Conservation (phyloP, 2,888 invertebrate genomes). For the Nemotelus pantherinus region DNA sequence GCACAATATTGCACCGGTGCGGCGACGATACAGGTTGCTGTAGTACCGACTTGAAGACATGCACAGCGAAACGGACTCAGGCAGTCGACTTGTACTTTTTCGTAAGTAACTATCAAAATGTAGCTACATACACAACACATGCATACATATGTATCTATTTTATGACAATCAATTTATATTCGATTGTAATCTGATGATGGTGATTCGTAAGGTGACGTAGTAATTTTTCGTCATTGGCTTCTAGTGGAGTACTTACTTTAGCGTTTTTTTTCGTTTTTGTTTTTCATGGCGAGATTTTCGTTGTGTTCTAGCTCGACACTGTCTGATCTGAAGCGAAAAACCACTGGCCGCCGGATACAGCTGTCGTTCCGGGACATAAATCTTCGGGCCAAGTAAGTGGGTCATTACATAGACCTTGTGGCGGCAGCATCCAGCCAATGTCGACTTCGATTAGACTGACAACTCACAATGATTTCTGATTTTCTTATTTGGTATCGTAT, state of each 20-base stretch:
- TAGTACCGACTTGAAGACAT: conserved; percentile 74
- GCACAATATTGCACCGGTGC: conserved; percentile 87
- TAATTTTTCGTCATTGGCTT: conserved; percentile 13
- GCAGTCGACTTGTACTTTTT: conserved; percentile 80
- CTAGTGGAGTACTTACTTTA: not conserved
- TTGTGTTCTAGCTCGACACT: not conserved
- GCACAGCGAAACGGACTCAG: conserved; percentile 79
- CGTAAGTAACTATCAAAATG: conserved; percentile 71
- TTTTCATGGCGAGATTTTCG: not conserved
- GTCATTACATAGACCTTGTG: conserved; percentile 30
- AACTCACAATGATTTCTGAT: too few species aligned
- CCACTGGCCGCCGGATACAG: conserved; percentile 36
- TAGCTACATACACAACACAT: not conserved
- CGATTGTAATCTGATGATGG: conserved; percentile 33
- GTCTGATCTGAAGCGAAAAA: not conserved
- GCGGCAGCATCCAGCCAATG: not conserved
- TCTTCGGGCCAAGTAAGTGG: conserved; percentile 36
- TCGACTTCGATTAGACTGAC: not conserved
- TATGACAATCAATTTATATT: not conserved
- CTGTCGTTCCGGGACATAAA: conserved; percentile 36
- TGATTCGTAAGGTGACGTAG: conserved; percentile 1
- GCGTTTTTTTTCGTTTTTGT: conserved; percentile 20
- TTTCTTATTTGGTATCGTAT: too few species aligned
- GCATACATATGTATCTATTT: not conserved
- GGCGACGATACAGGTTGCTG: conserved; percentile 91